These are phyloP conservation scores for Tachina fera DNA, from an alignment of 2,888 invertebrate genomes.

Conservation along the genomic window DNA sequence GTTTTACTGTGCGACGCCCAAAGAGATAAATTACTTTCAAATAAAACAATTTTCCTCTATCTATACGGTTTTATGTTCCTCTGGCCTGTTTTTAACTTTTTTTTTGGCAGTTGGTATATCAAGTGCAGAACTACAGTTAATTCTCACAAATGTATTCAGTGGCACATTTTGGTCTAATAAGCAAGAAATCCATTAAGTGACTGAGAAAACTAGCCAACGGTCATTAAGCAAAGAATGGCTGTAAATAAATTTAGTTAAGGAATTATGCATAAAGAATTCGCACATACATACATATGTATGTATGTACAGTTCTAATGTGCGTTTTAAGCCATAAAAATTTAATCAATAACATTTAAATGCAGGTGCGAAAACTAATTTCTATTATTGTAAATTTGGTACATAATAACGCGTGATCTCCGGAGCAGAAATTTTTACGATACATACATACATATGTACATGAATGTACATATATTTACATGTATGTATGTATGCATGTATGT, in stretches of 20 bases:
- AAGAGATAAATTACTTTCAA: constrained; percentile 36
- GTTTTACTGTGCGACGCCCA: constrained; percentile 38
- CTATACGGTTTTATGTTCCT: constrained; percentile 53
- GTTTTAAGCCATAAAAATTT: neutral
- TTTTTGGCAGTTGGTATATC: constrained; percentile 67
- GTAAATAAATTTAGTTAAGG: constrained; percentile 18
- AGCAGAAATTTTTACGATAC: neutral
- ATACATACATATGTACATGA: neutral
- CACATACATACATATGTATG: neutral
- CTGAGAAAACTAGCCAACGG: constrained; percentile 36
- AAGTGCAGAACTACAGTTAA: constrained; percentile 62
- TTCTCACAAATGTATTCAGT: constrained; percentile 53
- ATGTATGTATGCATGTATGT: neutral
- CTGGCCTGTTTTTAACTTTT: constrained; percentile 57
- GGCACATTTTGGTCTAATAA: constrained; percentile 66
- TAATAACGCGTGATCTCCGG: neutral
- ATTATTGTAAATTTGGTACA: neutral
- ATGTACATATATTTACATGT: neutral
- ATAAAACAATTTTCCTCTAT: constrained; percentile 26
- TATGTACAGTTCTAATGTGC: neutral
- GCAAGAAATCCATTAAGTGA: constrained; percentile 45
- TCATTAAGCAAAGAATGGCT: constrained; percentile 20
- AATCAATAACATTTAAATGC: neutral
- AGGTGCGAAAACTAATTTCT: neutral
- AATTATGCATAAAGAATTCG: neutral